phyloP scores from a whole-genome alignment of 2,113 vertebrate species.

The Oxygymnocypris stewartii region DNA sequence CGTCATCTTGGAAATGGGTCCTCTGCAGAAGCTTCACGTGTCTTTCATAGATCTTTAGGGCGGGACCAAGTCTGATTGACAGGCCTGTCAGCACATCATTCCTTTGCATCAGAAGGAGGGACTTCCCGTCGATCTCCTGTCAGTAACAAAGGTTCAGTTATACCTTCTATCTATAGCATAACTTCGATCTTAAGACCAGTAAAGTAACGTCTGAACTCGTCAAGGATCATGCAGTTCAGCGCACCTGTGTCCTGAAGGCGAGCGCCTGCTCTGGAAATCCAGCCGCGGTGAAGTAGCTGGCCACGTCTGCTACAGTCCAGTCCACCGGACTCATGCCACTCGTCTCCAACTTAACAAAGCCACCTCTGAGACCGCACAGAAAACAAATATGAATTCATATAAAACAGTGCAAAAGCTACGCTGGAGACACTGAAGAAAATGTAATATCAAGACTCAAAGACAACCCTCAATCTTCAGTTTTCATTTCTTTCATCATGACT shows the following conservation, averaged over 20 bases:
- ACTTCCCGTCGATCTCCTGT: conserved; percentile 90
- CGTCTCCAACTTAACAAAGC: conserved; percentile 76
- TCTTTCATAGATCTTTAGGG: conserved; percentile 88
- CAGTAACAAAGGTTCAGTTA: conserved; percentile 48
- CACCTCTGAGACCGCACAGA: conserved; percentile 48
- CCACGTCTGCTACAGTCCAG: conserved; percentile 87
- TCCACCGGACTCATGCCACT: conserved; percentile 72
- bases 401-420: neutral
- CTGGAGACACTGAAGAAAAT: neutral
- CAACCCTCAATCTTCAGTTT: neutral
- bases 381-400: neutral
- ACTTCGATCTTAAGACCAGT: neutral
- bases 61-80: conserved; percentile 86
- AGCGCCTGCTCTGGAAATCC: conserved; percentile 86
- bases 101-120: conserved; percentile 87
- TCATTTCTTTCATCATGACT: neutral
- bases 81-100: conserved; percentile 86
- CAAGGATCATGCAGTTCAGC: neutral
- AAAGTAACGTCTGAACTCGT: neutral
- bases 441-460: neutral
- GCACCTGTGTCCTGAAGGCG: conserved; percentile 85
- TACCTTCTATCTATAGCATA: neutral
- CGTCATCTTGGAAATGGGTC: conserved; percentile 85
- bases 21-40: conserved; percentile 87
- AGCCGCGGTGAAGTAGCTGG: conserved; percentile 81